Conservation (phyloP, 2,888 invertebrate genomes). For the Sepioteuthis lessoniana region DNA sequence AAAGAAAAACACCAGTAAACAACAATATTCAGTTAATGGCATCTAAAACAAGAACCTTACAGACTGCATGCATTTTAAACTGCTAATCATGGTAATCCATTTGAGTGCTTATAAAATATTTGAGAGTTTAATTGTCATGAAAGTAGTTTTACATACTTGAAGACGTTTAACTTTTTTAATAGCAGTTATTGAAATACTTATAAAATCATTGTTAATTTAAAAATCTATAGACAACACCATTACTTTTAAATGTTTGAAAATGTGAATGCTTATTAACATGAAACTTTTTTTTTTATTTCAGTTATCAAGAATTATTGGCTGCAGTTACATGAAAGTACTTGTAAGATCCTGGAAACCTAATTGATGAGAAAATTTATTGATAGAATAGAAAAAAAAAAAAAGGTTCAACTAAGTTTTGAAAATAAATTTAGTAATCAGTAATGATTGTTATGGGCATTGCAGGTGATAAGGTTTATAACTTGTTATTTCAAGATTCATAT, state of each 20-base stretch:
- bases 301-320: not conserved
- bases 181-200: too few species aligned
- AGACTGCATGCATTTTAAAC: too few species aligned
- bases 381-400: not conserved
- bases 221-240: too few species aligned
- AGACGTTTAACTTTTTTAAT: too few species aligned
- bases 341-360: not conserved
- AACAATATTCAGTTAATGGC: too few species aligned
- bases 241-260: not conserved
- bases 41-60: too few species aligned
- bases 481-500: not conserved
- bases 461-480: slow-evolving; percentile 23
- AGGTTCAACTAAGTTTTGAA: not conserved
- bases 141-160: too few species aligned
- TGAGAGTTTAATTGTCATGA: too few species aligned
- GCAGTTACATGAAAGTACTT: not conserved
- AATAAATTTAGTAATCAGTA: not conserved
- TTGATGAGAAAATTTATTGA: not conserved
- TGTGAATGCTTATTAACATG: not conserved
- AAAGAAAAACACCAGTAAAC: too few species aligned
- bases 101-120: too few species aligned
- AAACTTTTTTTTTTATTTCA: not conserved
- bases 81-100: too few species aligned
- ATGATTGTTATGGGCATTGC: not conserved
- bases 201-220: too few species aligned